Percentiles rank a stretch among this genome's conserved stretches.
Conservation (phyloP, 2,113 vertebrate genomes). For the Canis aureus region DNA sequence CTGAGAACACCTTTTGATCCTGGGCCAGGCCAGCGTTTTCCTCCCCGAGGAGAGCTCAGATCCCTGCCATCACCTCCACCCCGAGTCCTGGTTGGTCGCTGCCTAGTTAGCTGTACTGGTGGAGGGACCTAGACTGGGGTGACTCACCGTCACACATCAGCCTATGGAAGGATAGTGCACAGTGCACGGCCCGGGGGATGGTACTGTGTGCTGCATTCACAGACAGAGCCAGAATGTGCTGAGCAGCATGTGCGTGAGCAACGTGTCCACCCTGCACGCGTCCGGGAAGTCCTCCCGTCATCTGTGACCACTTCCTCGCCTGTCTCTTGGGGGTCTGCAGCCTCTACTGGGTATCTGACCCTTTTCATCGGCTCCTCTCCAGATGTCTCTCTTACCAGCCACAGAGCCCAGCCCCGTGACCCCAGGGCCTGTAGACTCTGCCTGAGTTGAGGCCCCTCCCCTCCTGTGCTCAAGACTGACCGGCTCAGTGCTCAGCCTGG, state of each 20-base stretch:
- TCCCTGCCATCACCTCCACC: neutral
- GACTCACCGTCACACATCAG: neutral
- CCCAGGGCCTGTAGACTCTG: neutral
- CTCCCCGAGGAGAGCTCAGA: neutral
- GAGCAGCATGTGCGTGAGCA: rapidly evolving
- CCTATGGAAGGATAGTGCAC: neutral
- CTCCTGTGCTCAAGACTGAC: neutral
- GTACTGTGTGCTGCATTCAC: neutral
- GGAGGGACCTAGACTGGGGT: neutral
- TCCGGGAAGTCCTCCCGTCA: neutral
- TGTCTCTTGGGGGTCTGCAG: neutral
- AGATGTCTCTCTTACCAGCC: neutral
- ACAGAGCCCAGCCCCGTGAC: neutral
- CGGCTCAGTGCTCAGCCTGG: neutral
- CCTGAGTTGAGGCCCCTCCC: neutral
- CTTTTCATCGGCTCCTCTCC: neutral
- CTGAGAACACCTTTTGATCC: neutral
- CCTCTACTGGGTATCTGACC: neutral
- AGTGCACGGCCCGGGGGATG: rapidly evolving
- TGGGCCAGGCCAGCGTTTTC: neutral
- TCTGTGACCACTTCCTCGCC: neutral
- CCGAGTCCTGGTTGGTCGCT: neutral
- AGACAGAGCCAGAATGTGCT: neutral
- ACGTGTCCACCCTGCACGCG: rapidly evolving
- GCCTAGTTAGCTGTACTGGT: neutral